Conservation (phyloP, 2,797 vertebrate species). For the Delichon dasypus region DNA sequence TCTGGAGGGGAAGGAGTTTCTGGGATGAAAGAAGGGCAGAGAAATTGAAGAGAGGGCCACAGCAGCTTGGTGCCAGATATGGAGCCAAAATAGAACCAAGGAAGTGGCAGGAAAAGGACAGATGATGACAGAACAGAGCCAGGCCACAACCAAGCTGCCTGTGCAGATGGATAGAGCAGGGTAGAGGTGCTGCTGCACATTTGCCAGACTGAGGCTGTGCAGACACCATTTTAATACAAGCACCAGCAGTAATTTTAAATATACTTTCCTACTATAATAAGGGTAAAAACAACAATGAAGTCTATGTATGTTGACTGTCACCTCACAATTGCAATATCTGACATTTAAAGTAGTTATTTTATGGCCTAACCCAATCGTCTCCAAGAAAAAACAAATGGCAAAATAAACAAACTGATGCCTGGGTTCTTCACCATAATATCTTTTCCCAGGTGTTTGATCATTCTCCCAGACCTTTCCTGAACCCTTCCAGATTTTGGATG, state of each 20-base stretch:
- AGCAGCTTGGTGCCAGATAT: not conserved
- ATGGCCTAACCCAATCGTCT: not conserved
- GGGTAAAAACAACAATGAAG: not conserved
- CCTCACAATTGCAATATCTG: not conserved
- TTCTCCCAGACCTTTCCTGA: not conserved
- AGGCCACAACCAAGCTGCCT: not conserved
- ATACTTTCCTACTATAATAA: not conserved
- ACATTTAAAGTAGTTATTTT: not conserved
- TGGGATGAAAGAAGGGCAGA: not conserved
- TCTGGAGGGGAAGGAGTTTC: not conserved
- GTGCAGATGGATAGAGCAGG: not conserved
- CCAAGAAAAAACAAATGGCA: not conserved
- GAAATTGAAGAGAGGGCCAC: not conserved
- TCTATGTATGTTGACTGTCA: not conserved
- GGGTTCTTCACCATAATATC: not conserved
- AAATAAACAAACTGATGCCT: constrained; percentile 10
- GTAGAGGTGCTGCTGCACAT: not conserved
- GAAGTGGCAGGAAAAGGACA: not conserved
- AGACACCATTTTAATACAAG: not conserved
- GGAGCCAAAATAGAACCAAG: not conserved
- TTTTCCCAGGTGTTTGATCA: not conserved
- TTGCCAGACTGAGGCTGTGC: not conserved
- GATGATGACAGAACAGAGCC: not conserved
- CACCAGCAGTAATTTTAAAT: not conserved
- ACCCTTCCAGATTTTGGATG: not conserved